A percentile compares a stretch with the other conserved stretches of the same genome.
Conservation (phyloP, 2,888 invertebrate genomes). For the Timema podura region DNA sequence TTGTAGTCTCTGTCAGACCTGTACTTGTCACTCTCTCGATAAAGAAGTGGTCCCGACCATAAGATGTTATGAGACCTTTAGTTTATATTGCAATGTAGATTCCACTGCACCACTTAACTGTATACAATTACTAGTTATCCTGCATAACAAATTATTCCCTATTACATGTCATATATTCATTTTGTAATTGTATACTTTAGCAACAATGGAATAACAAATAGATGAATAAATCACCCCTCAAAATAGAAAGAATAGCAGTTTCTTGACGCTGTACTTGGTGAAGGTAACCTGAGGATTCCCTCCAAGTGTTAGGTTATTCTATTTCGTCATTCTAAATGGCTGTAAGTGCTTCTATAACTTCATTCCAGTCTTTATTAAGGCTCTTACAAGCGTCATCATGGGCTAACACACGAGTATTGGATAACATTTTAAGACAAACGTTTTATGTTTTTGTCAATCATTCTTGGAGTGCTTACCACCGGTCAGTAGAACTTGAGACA, state of each 20-base stretch:
- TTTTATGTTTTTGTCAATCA: not conserved
- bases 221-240: not conserved
- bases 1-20: no score
- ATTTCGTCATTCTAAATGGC: not conserved
- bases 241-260: not conserved
- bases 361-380: not conserved
- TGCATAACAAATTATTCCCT: not conserved
- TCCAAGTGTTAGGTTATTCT: not conserved
- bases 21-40: no score
- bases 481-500: not conserved
- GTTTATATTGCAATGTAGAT: no score
- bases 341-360: conserved; percentile 1
- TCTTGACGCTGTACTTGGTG: not conserved
- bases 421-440: not conserved
- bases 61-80: no score
- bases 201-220: not conserved
- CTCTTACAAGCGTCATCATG: not conserved
- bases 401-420: not conserved
- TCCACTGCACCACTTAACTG: no score
- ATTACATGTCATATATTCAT: not conserved
- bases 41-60: no score
- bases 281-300: not conserved
- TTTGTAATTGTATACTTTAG: not conserved
- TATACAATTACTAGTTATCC: no score
- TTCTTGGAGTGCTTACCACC: not conserved